Evolutionary conservation across 2,888 invertebrate species (phyloP), one percentile per base, ranked within the genome.

Genomic region (Barypeithes pellucidus): DNA sequence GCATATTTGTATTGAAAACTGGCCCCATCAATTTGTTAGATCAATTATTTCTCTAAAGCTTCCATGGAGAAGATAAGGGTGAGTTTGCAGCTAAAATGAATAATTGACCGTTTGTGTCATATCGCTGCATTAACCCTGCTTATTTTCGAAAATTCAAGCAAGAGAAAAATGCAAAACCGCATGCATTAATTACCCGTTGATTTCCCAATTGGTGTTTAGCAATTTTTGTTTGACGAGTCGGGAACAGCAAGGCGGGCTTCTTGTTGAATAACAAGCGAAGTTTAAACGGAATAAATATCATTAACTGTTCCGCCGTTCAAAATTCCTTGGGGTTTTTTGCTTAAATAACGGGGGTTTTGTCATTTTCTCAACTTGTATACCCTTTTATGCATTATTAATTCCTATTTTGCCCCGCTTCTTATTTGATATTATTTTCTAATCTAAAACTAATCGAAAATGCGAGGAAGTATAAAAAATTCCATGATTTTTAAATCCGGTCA

Each of bases 151-250:
- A n/a, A n/a, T n/a, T n/a, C n/a, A n/a, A n/a, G n/a, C n/a, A n/a
- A n/a, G n/a, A n/a, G 8, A 50, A 63, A 63, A 63, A 63, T 63
- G 50, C 50, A 63, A 47, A 63, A 20, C 29, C 36, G 36, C 22
- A 63, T 63, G 16, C 47, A 63, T 63, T 63, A 63, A 63, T 63
- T 50, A 63, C n/a, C 22, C 20, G 33, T 36, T 63, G 63, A 63
- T 63, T 63, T 63, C 63, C 63, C 63, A 45, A 63, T 63, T 63
- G 63, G 63, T 63, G 47, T 63, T 63, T 36, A 63, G 63, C 33
- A 63, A 63, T 63, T 63, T 63, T 63, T 63, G 50, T 63, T 63
- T 63, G 63, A 63, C 47, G 50, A 63, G 47, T 33, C 18, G 63
- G 47, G 18, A 20, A 29, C 43, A 45, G 43, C 45, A 24, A 61